Base-by-base conservation (phyloP, 2,888 invertebrate genomes). In the Coelopa pilipes region DNA sequence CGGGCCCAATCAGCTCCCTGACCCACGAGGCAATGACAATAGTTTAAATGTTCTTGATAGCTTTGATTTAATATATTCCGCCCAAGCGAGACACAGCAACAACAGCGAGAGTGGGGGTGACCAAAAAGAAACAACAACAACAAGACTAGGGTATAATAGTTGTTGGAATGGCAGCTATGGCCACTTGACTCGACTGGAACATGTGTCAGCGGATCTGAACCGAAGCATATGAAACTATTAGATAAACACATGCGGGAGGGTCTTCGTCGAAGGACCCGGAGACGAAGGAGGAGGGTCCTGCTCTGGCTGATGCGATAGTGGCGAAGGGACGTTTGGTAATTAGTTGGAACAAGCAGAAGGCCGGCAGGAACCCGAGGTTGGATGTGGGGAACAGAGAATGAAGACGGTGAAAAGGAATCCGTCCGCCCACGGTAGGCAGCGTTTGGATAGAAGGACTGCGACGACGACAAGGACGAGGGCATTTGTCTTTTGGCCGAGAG, bases 171-270 rank as follows among this genome's bases (percentile, higher is more conserved):
- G 79, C 76, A 79, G n/a, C n/a, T n/a, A 80, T 80, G 82, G 78
- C 82, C 82, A 82, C 81, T 83, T 82, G 83, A 84, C 83, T 83
- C 80, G 78, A 78, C 34, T 80, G 80, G 82, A 83, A 86, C 87
- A 86, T 87, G 86, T 86, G 87, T 87, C 85, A 86, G 84, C 87
- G 85, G 84, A 85, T 87, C 85, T 85, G 85, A 84, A 84, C 83
- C 82, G 85, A 81, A 85, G 86, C 85, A 85, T 85, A 85, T 82
- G 82, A 83, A 85, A 85, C 86, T 86, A 86, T 85, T 86, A 86
- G 78, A 63, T 19, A 63, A 73, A 73, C 69, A 69, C 50, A 73
- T 62, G 69, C 69, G 73, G 62, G 69, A 62, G 50, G 60, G 19
- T 71, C 17, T 50, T 46, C 9, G 10, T 68, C 46, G 24, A 11